These are phyloP conservation scores for Zygogramma bicolorata DNA, from an alignment of 2,888 invertebrate species.

Conservation along the genomic window DNA sequence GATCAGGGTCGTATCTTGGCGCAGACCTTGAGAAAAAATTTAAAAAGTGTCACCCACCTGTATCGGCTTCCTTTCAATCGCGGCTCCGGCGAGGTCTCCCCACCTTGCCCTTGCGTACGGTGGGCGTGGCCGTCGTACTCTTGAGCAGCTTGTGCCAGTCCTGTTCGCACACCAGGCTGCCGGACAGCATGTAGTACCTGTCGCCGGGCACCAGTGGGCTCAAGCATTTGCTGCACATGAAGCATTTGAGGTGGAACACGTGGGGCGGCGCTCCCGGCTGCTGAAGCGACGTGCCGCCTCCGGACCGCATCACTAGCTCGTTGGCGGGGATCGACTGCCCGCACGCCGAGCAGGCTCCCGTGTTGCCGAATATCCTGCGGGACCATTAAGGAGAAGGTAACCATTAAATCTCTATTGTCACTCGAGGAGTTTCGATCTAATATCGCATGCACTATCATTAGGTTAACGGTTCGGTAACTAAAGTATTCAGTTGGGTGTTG, in stretches of 20 bases:
- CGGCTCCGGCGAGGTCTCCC: constrained; percentile 90
- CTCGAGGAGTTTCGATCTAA: not conserved
- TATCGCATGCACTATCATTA: not conserved
- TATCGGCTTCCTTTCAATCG: constrained; percentile 76
- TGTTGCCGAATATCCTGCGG: constrained; percentile 89
- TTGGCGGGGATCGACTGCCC: constrained; percentile 92
- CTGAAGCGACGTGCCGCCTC: constrained; percentile 69
- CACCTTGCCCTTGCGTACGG: constrained; percentile 89
- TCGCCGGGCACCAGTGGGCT: constrained; percentile 91
- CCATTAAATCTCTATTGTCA: constrained; percentile 58
- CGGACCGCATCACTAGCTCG: constrained; percentile 93
- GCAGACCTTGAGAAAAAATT: not conserved
- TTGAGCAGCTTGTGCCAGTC: constrained; percentile 95
- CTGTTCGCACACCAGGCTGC: constrained; percentile 92
- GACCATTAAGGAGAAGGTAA: constrained; percentile 62
- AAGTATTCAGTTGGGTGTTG: too few species aligned
- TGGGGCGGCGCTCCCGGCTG: constrained; percentile 74
- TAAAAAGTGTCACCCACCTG: constrained; percentile 48
- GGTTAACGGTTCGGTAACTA: too few species aligned
- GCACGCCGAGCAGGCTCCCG: constrained; percentile 92
- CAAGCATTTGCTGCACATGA: constrained; percentile 94
- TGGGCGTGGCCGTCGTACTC: constrained; percentile 75
- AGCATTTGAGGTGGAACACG: constrained; percentile 96
- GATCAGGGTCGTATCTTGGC: too few species aligned
- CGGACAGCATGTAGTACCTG: constrained; percentile 89